Base-by-base conservation (phyloP, 2,113 vertebrate species). In the Proterorhinus semilunaris region DNA sequence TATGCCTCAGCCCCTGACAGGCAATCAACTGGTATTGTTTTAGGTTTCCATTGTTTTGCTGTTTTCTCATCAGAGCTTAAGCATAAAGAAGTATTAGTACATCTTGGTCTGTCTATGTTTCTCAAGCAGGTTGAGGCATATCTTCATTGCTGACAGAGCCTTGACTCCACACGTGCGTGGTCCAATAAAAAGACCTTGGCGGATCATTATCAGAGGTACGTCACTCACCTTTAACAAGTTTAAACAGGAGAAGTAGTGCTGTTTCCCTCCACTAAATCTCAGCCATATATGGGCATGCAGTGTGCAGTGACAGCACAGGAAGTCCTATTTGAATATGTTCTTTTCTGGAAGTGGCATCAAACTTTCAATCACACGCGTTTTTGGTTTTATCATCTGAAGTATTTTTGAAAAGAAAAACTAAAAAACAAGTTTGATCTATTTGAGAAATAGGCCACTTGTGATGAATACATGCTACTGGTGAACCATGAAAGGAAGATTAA, bases 261-360 rank as follows among this genome's bases (percentile, higher is more conserved):
- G 81, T 83, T 86, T 80, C 43, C 48, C 67, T 79, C 68, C 43
- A 74, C 78, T 86, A 63, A 57, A 72, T 57, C 76, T 72, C 64
- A 64, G 82, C 92, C 90, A 72, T 91, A 90, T 90, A 93, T 77
- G 92, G 91, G 90, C 87, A 92, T 75, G 71, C 16, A 49, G 83
- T 62, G 50, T 68, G 59, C 63, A 47, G 51, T 76, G 78, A 70
- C 70, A 78, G 43, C 68, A 80, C 87, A 86, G 91, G 82, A 92
- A 92, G 83, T 85, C 74, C 46, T 43, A 74, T 81, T 67, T 79
- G 65, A 83, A 65, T 72, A 71, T 42, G 5, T 61, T 16, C 15
- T 61, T 61, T 44, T 61, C 42, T 45, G 11, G 13, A 58, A 58
- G 5, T 7, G 0, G 11, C 27, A 13, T 3, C 55, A 69, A 45